Evolutionary conservation across 1,140 invertebrate species (phyloP), one percentile per base, ranked within the genome.

Genomic region (Cydia pomonella): DNA sequence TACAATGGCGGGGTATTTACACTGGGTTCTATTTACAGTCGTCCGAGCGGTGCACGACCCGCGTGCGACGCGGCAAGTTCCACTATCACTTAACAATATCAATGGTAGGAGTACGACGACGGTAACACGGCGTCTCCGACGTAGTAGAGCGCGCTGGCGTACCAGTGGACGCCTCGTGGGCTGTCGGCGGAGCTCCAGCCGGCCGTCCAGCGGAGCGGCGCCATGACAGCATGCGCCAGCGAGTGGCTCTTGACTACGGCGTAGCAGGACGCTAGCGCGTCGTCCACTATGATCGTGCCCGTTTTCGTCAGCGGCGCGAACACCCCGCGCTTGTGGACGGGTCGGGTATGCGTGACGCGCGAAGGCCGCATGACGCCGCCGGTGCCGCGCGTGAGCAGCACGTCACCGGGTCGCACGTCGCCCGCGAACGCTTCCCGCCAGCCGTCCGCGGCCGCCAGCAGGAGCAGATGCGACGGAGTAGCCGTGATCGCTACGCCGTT

Each of bases 221-320:
- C 92, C 87, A 99, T 97, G 0, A 96, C 95, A 84, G 94, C 95
- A 87, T 99, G 98, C 5, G 98, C 98, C 66, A 99, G 77, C 9
- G 91, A 88, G 80, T 98, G 97, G 90, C 96, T 97, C 86, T 97
- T 94, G 16, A 99, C 94, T 10, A 98, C 93, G 0, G 98, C 98
- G 93, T 99, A 99, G 89, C 98, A 99, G 0, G 98, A 99, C 1
- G 97, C 97, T 1, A 98, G 94, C 3, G 99, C 96, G 76, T 96
- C 96, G 88, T 99, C 96, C 1, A 99, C 97, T 27, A 99, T 94
- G 12, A 99, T 93, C 27, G 96, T 99, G 0, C 99, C 99, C 10
- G 95, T 94, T 18, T 89, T 89, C 0, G 99, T 99, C 13, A 99
- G 93, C 0, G 99, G 99, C 1, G 98, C 98, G 84, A 95, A 98